These are phyloP conservation scores for Nemapogon koenigi DNA, from an alignment of 2,888 invertebrate genomes.

Conservation along the genomic window DNA sequence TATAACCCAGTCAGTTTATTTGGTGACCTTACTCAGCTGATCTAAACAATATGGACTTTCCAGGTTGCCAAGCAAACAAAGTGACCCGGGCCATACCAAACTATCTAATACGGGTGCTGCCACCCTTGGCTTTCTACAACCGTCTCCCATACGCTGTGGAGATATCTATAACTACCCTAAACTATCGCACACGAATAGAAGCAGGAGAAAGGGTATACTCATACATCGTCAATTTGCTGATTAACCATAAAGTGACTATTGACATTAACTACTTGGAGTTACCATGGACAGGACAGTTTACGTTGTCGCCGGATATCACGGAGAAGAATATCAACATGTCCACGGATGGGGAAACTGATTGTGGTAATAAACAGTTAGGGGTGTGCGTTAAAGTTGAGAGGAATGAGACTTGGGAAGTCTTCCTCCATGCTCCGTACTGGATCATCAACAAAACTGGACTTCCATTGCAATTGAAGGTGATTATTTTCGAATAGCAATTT, in stretches of 20 bases:
- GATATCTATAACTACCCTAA: conserved; percentile 37
- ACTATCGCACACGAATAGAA: conserved; percentile 66
- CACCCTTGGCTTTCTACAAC: conserved; percentile 78
- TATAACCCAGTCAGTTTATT: too few relatives aligned
- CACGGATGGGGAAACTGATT: conserved; percentile 71
- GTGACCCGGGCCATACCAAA: conserved; percentile 69
- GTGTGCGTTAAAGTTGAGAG: conserved; percentile 72
- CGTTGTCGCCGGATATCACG: conserved; percentile 69
- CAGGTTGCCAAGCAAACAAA: conserved; percentile 44
- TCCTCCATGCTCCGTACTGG: conserved; percentile 85
- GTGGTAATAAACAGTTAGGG: conserved; percentile 69
- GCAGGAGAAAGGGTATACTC: conserved; percentile 75
- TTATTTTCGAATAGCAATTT: too few relatives aligned
- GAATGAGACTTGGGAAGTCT: conserved; percentile 68
- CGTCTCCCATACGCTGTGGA: conserved; percentile 77
- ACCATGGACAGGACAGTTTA: conserved; percentile 75
- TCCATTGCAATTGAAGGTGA: conserved; percentile 80
- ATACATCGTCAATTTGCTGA: conserved; percentile 69
- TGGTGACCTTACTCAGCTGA: too few relatives aligned
- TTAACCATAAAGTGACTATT: conserved; percentile 55
- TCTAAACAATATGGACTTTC: not conserved
- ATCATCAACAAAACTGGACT: conserved; percentile 87
- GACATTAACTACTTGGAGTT: conserved; percentile 69
- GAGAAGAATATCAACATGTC: conserved; percentile 70
- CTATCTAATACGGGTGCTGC: conserved; percentile 73